These are phyloP conservation scores for Cuculus canorus DNA, from an alignment of 2,797 vertebrate genomes.

Conservation along the genomic window DNA sequence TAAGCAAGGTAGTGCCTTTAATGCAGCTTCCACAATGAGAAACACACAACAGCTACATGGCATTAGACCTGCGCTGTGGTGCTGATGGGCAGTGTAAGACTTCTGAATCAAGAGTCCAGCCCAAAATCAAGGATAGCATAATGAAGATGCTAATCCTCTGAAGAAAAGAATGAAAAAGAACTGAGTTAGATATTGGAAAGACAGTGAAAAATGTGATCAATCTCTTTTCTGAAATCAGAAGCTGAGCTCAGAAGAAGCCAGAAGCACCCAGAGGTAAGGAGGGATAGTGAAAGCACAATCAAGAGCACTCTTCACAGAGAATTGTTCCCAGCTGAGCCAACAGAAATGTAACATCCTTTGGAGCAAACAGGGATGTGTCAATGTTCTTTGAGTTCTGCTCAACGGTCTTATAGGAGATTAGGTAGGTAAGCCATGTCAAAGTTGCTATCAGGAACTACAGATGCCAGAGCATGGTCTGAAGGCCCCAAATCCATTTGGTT, in stretches of 20 bases:
- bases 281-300: neutral
- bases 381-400: neutral
- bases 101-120: neutral
- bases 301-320: neutral
- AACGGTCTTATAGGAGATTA: neutral
- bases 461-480: neutral
- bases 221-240: neutral
- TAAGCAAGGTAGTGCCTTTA: neutral
- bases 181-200: neutral
- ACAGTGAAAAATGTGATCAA: neutral
- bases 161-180: neutral
- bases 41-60: neutral
- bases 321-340: neutral
- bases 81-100: neutral
- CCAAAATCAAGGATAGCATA: neutral
- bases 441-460: neutral
- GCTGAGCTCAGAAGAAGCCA: neutral
- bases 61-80: neutral
- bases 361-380: fast-evolving
- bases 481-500: neutral
- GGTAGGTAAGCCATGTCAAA: neutral
- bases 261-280: neutral
- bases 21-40: neutral
- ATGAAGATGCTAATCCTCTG: neutral
- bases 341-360: neutral